Base-by-base conservation (phyloP, 2,888 invertebrate species). In the Microplitis deprimator region DNA sequence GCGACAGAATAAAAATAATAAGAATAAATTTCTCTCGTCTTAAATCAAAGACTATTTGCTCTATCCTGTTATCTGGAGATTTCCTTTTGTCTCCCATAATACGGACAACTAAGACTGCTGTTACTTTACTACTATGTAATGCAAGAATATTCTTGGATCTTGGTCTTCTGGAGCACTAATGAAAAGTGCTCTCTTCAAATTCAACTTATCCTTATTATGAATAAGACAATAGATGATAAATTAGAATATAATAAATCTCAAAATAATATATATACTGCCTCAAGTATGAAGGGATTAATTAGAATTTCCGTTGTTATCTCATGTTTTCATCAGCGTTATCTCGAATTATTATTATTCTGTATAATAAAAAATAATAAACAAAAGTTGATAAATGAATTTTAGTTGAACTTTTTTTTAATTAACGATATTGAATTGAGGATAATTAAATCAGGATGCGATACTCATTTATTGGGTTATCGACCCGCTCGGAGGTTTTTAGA, bases 391-490 rank as follows among this genome's bases (percentile, higher is more conserved):
- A 50, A 50, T 50, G 8, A 13, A 13, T 50, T 50, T 13, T 13
- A 50, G 13, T 4, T 62, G 5, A 62, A 62, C 2, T 62, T 62
- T 7, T 13, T 65, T 65, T 65, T 29, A 65, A 65, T 65, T 29
- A 65, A 65, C 1, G 65, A 65, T 8, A 29, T 13, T 65, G 38
- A 13, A 38, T 7, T 29, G 6, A 8, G 8, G 20, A n/a, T 65
- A 38, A 65, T 65, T 13, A 13, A 65, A 65, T 65, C 13, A 13
- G 29, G 29, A 29, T 29, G 5, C 20, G 29, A 65, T 65, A 38
- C 38, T 65, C 38, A 20, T 38, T 65, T 65, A 20, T 65, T 65
- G 29, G 65, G 65, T 65, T 65, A 65, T 65, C 38, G 65, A 65
- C 65, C 65, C 29, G 8, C 65, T 29, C 13, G 1, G 65, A 29